phyloP scores from a whole-genome alignment of 2,888 invertebrate species.

The Acleris holmiana region DNA sequence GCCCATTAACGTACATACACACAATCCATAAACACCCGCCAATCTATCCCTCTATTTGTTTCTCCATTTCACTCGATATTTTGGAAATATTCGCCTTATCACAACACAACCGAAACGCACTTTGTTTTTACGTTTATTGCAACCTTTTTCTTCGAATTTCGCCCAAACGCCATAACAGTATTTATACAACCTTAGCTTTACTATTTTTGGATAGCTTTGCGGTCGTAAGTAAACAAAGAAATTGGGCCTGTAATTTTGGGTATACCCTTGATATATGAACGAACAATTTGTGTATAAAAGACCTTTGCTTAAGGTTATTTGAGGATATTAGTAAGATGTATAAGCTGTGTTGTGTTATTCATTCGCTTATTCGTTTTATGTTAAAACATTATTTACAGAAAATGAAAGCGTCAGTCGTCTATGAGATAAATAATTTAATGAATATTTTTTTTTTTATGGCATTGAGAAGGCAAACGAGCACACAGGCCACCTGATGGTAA shows the following conservation, averaged over 20 bases:
- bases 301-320: background rate
- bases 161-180: slow-evolving; percentile 30
- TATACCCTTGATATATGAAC: slow-evolving; percentile 7
- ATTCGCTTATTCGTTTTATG: no score
- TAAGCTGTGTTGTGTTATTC: background rate
- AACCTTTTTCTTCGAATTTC: slow-evolving; percentile 26
- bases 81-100: slow-evolving; percentile 28
- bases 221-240: slow-evolving; percentile 28
- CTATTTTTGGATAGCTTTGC: slow-evolving; percentile 25
- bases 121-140: slow-evolving; percentile 26
- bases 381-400: no score
- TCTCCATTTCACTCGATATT: slow-evolving; percentile 9
- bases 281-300: slow-evolving; percentile 1
- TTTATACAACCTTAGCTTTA: slow-evolving; percentile 23
- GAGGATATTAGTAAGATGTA: background rate
- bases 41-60: no score
- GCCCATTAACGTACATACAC: no score
- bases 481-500: no score
- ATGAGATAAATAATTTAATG: no score
- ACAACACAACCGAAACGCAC: slow-evolving; percentile 13
- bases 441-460: no score
- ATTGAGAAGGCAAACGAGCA: no score
- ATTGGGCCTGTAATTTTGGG: slow-evolving; percentile 9
- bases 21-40: no score
- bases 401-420: no score